These are phyloP conservation scores for Monodelphis domestica DNA, from an alignment of 2,797 vertebrate genomes.

Conservation along the genomic window DNA sequence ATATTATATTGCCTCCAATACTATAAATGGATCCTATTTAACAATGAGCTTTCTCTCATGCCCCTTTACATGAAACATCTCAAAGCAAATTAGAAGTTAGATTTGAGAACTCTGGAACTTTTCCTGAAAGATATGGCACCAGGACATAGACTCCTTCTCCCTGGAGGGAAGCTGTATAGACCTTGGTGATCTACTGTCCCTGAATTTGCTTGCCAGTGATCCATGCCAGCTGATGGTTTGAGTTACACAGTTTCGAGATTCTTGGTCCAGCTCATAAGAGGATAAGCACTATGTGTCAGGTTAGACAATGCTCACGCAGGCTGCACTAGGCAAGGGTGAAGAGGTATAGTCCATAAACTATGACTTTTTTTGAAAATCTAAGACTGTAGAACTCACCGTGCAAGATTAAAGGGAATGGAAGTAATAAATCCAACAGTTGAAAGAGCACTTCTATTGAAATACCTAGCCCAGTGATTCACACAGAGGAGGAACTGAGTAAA, in stretches of 20 bases:
- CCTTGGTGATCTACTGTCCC: neutral
- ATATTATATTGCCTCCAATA: neutral
- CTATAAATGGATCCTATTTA: neutral
- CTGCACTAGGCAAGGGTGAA: neutral
- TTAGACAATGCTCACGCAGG: neutral
- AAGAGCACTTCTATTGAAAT: neutral
- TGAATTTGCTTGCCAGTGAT: rapidly evolving
- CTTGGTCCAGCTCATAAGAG: no score
- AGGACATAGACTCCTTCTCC: rapidly evolving
- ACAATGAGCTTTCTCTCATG: neutral
- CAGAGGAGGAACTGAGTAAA: neutral
- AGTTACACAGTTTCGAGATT: no score
- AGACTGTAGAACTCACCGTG: neutral
- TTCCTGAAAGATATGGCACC: neutral
- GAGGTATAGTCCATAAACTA: neutral
- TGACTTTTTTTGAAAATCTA: neutral
- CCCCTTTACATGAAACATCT: neutral
- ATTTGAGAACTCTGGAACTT: neutral
- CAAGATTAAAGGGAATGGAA: neutral
- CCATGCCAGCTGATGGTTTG: neutral
- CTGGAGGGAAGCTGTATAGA: neutral
- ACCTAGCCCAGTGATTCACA: neutral
- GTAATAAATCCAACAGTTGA: neutral
- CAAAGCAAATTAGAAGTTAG: no score
- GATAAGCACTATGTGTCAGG: neutral